These are phyloP conservation scores for Rhodeus uyekii DNA, from an alignment of 2,797 vertebrate genomes.

Conservation along the genomic window DNA sequence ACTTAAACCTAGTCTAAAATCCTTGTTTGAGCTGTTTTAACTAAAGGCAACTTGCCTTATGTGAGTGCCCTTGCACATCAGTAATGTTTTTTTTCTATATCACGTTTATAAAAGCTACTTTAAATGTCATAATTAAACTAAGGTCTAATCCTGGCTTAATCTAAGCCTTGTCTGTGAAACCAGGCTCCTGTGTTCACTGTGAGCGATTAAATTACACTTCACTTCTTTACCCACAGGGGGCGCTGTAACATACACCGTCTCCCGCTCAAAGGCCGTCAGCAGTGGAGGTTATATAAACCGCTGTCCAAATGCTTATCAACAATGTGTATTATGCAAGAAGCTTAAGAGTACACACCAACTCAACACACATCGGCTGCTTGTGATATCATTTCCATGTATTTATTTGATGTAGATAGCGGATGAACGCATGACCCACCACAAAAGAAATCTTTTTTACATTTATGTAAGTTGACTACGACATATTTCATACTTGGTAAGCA, in stretches of 20 bases:
- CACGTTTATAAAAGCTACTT: background rate
- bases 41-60: background rate
- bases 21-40: no score
- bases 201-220: background rate
- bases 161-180: background rate
- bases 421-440: background rate
- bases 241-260: constrained; percentile 1
- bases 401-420: background rate
- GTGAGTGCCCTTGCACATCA: background rate
- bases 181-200: background rate
- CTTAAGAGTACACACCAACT: constrained; percentile 27
- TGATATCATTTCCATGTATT: constrained; percentile 20
- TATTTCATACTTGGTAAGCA: background rate
- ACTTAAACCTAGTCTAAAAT: no score
- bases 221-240: constrained; percentile 7
- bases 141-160: background rate
- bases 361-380: background rate
- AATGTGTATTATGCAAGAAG: constrained; percentile 20
- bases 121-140: background rate
- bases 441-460: constrained; percentile 43
- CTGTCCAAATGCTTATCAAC: constrained; percentile 26
- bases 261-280: background rate
- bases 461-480: constrained; percentile 52
- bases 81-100: background rate
- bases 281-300: constrained; percentile 10